phyloP scores from a whole-genome alignment of 2,113 vertebrate genomes.

The Nyctibius bracteatus region DNA sequence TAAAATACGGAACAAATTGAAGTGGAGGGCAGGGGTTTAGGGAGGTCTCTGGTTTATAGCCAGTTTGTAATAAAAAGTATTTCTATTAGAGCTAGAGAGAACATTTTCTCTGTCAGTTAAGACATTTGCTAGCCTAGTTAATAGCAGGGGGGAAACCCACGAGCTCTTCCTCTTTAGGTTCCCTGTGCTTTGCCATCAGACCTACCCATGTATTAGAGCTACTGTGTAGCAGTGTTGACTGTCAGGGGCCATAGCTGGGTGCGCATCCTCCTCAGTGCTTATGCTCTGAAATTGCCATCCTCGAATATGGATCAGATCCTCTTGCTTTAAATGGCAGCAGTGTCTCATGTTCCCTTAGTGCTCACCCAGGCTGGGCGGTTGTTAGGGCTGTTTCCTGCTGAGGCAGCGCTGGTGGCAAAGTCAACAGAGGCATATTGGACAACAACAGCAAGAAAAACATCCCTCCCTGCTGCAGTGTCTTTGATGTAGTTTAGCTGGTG shows the following conservation, averaged over 20 bases:
- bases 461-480: background rate
- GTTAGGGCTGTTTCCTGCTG: background rate
- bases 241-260: fast-evolving
- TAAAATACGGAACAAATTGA: background rate
- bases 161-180: background rate
- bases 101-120: background rate
- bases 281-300: fast-evolving
- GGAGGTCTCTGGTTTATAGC: background rate
- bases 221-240: background rate
- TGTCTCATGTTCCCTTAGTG: too few relatives aligned
- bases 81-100: background rate
- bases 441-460: background rate
- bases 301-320: background rate
- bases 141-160: fast-evolving
- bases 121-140: fast-evolving
- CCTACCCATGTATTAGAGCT: background rate
- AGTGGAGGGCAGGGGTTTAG: background rate
- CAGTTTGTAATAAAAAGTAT: background rate
- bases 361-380: fast-evolving
- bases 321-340: background rate
- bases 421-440: background rate
- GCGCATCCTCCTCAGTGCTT: background rate
- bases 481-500: background rate
- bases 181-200: background rate
- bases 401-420: background rate